phyloP scores from a whole-genome alignment of 2,113 vertebrate genomes.

The Bombycilla garrulus region DNA sequence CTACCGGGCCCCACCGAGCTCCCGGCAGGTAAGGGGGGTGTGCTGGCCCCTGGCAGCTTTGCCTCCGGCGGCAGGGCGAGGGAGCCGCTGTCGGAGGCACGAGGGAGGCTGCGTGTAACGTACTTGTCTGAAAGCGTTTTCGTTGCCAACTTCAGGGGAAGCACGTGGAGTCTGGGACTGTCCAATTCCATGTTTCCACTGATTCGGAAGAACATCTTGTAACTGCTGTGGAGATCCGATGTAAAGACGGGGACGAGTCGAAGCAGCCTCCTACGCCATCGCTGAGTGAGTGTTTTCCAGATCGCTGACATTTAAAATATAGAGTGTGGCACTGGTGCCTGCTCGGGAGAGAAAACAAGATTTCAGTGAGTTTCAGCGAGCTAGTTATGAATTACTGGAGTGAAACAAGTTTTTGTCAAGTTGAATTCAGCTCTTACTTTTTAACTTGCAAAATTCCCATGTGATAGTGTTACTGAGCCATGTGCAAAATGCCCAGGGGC shows the following conservation, averaged over 20 bases:
- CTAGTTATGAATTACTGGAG: not conserved
- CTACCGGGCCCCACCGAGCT: slow-evolving; percentile 72
- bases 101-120: not conserved
- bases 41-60: not conserved
- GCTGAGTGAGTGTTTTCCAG: slow-evolving; percentile 72
- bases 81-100: accelerated
- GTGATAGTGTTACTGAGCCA: not conserved
- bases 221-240: not conserved
- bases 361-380: not conserved
- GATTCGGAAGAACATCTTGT: slow-evolving; percentile 58
- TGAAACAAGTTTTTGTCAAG: not conserved
- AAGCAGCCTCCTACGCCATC: slow-evolving; percentile 62
- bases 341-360: not conserved
- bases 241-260: slow-evolving; percentile 29
- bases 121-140: not conserved
- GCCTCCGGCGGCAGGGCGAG: accelerated
- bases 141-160: slow-evolving; percentile 39
- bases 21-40: slow-evolving; percentile 57
- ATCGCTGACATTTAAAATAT: not conserved
- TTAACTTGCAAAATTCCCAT: not conserved
- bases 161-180: slow-evolving; percentile 73
- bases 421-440: not conserved
- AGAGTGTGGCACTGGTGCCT: not conserved
- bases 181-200: slow-evolving; percentile 79
- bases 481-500: accelerated